These are phyloP conservation scores for Drosophila merina DNA, from an alignment of 2,888 invertebrate species.

Conservation along the genomic window DNA sequence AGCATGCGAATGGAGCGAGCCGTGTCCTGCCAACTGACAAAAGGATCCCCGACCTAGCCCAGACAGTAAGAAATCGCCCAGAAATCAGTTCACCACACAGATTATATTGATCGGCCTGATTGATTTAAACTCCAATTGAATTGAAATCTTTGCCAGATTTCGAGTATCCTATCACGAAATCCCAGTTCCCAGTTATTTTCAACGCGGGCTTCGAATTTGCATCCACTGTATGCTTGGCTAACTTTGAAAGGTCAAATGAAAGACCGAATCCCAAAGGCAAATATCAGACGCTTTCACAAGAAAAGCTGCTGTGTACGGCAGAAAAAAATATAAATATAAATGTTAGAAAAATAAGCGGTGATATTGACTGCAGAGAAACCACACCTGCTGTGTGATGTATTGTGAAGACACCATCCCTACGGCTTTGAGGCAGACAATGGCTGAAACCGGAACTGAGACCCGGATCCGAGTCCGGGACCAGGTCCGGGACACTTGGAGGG, in stretches of 20 bases:
- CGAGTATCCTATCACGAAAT: not conserved
- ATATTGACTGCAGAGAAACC: slow-evolving; percentile 26
- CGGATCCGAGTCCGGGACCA: slow-evolving; percentile 3
- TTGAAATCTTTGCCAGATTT: not conserved
- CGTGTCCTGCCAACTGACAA: slow-evolving; percentile 50
- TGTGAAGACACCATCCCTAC: slow-evolving; percentile 30
- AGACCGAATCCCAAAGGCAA: slow-evolving; percentile 66
- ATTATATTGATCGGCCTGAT: slow-evolving; percentile 24
- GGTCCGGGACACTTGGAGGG: slow-evolving; percentile 13
- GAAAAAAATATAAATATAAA: slow-evolving; percentile 7
- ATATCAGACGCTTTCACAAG: slow-evolving; percentile 64
- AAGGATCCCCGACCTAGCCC: slow-evolving; percentile 17
- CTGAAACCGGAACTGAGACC: slow-evolving; percentile 22
- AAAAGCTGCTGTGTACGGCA: slow-evolving; percentile 16
- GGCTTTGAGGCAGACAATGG: slow-evolving; percentile 34
- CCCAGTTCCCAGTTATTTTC: not conserved
- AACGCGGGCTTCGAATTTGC: slow-evolving; percentile 6
- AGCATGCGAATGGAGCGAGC: slow-evolving; percentile 30
- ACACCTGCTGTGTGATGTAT: slow-evolving; percentile 62
- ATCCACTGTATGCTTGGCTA: slow-evolving; percentile 32
- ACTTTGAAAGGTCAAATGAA: slow-evolving; percentile 52
- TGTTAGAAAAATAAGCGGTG: slow-evolving; percentile 36
- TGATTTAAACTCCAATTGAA: slow-evolving; percentile 34
- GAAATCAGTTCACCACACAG: slow-evolving; percentile 16
- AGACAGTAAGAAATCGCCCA: slow-evolving; percentile 11